These are phyloP conservation scores for Ramphastos sulfuratus DNA, from an alignment of 2,113 vertebrate genomes.

Conservation along the genomic window DNA sequence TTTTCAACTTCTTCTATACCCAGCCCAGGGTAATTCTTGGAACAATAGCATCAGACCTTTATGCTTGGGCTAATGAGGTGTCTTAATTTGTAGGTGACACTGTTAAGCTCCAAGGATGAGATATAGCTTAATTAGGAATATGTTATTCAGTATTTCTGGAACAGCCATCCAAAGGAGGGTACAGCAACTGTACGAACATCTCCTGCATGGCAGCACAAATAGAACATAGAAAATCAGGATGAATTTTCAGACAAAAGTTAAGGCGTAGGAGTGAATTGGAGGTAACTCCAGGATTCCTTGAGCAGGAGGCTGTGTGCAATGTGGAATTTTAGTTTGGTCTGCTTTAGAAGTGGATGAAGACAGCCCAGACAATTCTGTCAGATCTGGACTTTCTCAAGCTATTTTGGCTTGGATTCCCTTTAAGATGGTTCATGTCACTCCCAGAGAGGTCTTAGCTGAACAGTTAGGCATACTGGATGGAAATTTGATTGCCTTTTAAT, in stretches of 20 bases:
- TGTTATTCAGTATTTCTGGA: neutral
- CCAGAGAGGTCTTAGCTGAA: constrained; percentile 6
- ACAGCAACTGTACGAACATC: neutral
- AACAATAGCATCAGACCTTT: neutral
- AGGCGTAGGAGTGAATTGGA: neutral
- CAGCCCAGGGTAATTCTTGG: neutral
- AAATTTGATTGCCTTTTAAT: constrained; percentile 8
- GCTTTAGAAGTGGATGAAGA: constrained; percentile 1
- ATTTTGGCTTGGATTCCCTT: neutral
- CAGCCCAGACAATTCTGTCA: constrained; percentile 10
- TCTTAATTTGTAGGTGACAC: neutral
- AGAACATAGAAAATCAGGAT: neutral
- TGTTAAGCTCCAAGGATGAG: neutral
- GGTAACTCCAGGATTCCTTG: neutral
- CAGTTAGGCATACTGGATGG: neutral
- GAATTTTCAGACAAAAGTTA: neutral
- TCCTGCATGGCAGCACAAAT: neutral
- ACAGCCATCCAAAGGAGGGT: neutral
- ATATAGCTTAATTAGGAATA: neutral
- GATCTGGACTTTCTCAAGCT: constrained; percentile 34
- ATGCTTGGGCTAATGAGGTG: neutral
- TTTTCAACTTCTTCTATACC: neutral
- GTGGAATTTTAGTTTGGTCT: constrained; percentile 11
- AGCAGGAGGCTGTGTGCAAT: neutral
- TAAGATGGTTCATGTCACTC: constrained; percentile 8